Percentiles rank a stretch among this genome's conserved stretches.
Conservation (phyloP, 1,140 invertebrate genomes). For the Latrodectus geometricus region DNA sequence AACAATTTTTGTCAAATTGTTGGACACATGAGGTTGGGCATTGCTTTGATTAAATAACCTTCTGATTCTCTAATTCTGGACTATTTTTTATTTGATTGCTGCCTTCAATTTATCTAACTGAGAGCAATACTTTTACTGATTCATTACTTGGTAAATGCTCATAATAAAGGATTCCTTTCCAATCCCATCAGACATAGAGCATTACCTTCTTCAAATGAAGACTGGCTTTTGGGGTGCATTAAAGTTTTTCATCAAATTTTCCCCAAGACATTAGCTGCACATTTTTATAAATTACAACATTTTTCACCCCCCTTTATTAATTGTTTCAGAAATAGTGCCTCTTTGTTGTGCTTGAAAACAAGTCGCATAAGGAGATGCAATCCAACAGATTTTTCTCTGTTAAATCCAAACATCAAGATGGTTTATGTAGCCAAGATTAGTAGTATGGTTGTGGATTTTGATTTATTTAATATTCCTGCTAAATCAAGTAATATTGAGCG, state of each 20-base stretch:
- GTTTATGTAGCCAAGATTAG: conserved; percentile 20
- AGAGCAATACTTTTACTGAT: conserved; percentile 38
- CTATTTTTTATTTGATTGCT: conserved; percentile 7
- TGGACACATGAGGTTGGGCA: conserved; percentile 55
- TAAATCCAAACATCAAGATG: not conserved
- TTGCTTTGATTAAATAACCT: conserved; percentile 64
- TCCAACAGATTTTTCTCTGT: not conserved
- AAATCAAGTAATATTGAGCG: not conserved
- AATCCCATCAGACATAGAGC: conserved; percentile 29
- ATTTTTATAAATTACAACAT: conserved; percentile 18
- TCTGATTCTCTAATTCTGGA: not conserved
- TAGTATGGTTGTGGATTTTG: not conserved
- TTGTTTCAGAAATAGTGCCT: not conserved
- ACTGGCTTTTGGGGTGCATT: not conserved
- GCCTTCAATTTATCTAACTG: conserved; percentile 40
- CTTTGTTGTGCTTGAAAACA: not conserved
- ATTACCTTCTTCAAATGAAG: not conserved
- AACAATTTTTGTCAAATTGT: conserved; percentile 66
- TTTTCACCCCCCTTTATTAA: not conserved
- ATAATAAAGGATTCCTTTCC: conserved; percentile 26
- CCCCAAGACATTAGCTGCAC: not conserved
- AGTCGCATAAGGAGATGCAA: not conserved
- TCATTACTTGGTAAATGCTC: conserved; percentile 47
- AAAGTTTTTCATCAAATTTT: not conserved
- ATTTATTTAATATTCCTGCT: not conserved